Evolutionary conservation across 2,888 invertebrate species (phyloP).

Genomic region (Dermolepida albohirtum): DNA sequence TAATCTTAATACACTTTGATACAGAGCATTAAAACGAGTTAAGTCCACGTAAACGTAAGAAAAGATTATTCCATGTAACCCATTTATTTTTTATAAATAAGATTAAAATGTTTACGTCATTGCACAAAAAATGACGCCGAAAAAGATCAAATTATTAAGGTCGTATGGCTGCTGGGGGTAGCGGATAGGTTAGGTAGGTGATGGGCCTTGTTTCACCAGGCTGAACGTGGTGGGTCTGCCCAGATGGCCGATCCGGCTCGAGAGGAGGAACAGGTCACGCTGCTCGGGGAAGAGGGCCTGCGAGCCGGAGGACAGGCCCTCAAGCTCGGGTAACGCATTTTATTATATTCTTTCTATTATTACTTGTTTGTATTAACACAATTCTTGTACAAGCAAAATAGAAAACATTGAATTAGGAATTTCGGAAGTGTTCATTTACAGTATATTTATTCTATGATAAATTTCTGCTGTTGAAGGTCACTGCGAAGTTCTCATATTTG

Average conservation of each 20-base stretch:
- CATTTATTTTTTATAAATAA: too few species aligned
- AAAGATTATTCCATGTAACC: too few species aligned
- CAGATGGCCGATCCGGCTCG: constrained; percentile 98
- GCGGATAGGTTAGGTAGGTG: constrained; percentile 42
- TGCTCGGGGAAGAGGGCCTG: constrained; percentile 96
- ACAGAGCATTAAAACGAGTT: too few species aligned
- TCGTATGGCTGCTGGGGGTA: constrained; percentile 42
- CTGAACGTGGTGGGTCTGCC: constrained; percentile 74
- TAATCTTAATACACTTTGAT: too few species aligned
- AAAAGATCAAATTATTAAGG: constrained; percentile 28
- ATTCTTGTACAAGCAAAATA: neutral
- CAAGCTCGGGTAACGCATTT: constrained; percentile 88
- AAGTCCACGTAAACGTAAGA: too few species aligned
- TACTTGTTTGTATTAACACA: constrained; percentile 21
- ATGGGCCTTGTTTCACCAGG: constrained; percentile 75
- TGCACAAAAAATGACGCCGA: neutral
- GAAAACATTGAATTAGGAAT: too few species aligned
- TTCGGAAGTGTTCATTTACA: too few species aligned
- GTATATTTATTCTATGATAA: too few species aligned
- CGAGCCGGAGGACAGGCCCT: constrained; percentile 96
- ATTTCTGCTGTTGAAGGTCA: too few species aligned
- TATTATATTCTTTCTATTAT: constrained; percentile 33
- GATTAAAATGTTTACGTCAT: neutral
- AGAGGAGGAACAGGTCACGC: constrained; percentile 95
- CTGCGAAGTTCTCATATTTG: neutral